These are phyloP conservation scores for Diaphora mendica DNA, from an alignment of 2,888 invertebrate species.

Conservation along the genomic window DNA sequence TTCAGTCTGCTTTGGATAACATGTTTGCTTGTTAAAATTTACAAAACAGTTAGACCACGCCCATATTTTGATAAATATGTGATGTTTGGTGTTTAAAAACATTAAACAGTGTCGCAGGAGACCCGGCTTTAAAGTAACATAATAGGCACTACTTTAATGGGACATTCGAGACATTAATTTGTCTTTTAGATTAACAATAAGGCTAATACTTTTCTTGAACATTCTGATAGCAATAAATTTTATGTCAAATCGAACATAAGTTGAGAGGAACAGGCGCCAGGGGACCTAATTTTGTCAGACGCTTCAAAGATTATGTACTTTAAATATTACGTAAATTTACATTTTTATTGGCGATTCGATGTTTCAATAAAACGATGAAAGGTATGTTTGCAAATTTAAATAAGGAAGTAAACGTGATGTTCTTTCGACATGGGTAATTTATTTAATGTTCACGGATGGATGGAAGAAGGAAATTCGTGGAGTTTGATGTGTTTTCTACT, in stretches of 20 bases:
- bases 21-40: too few species aligned
- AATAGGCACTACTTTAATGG: background rate
- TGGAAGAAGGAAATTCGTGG: background rate
- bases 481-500: background rate
- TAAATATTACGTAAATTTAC: slow-evolving; percentile 28
- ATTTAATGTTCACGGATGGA: background rate
- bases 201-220: slow-evolving; percentile 14
- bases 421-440: background rate
- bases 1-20: too few species aligned
- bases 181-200: background rate
- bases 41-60: too few species aligned
- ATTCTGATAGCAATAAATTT: slow-evolving; percentile 21
- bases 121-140: too few species aligned
- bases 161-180: background rate
- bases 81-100: too few species aligned
- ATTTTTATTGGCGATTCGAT: slow-evolving; percentile 40
- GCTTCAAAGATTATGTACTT: slow-evolving; percentile 20
- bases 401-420: slow-evolving; percentile 14
- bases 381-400: slow-evolving; percentile 30
- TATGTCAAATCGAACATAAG: slow-evolving; percentile 23
- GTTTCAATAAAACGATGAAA: slow-evolving; percentile 32
- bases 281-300: slow-evolving; percentile 23
- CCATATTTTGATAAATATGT: too few species aligned
- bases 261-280: slow-evolving; percentile 19
- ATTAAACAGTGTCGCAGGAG: too few species aligned